Conservation (phyloP, 2,797 vertebrate genomes). For the Tenualosa thibaudeaui region DNA sequence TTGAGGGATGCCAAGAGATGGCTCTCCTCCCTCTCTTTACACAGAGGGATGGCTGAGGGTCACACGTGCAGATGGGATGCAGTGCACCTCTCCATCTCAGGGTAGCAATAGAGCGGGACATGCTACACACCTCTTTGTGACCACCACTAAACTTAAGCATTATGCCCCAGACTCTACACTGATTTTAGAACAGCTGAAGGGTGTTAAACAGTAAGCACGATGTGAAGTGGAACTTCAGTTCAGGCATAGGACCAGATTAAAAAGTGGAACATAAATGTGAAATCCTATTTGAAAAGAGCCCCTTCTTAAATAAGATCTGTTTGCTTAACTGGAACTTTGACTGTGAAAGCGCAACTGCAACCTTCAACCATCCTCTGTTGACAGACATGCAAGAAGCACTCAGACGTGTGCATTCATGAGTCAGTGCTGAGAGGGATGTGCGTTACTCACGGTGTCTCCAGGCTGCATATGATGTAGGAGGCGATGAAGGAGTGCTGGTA, state of each 20-base stretch:
- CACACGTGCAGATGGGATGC: not conserved
- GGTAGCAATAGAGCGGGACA: not conserved
- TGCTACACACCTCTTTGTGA: not conserved
- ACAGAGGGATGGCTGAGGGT: not conserved
- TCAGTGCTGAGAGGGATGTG: not conserved
- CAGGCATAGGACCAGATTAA: not conserved
- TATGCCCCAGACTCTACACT: too few relatives aligned
- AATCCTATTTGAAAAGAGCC: not conserved
- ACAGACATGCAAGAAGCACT: not conserved
- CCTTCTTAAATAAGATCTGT: not conserved
- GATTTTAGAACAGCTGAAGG: too few relatives aligned
- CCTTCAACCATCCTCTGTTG: not conserved
- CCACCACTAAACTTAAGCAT: too few relatives aligned
- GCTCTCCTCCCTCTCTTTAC: conserved; percentile 1
- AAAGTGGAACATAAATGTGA: not conserved
- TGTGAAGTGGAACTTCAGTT: too few relatives aligned
- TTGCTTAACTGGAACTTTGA: not conserved
- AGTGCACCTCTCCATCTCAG: not conserved
- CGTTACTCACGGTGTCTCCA: conserved; percentile 79
- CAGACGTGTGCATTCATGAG: not conserved
- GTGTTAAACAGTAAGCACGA: too few relatives aligned
- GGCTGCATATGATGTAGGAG: conserved; percentile 92
- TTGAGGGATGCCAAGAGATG: not conserved
- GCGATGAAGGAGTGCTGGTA: conserved; percentile 92
- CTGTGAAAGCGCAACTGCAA: not conserved